Evolutionary conservation across 2,797 vertebrate species (phyloP), one percentile per base, ranked within the genome.

Genomic region (Aphelocoma californica): DNA sequence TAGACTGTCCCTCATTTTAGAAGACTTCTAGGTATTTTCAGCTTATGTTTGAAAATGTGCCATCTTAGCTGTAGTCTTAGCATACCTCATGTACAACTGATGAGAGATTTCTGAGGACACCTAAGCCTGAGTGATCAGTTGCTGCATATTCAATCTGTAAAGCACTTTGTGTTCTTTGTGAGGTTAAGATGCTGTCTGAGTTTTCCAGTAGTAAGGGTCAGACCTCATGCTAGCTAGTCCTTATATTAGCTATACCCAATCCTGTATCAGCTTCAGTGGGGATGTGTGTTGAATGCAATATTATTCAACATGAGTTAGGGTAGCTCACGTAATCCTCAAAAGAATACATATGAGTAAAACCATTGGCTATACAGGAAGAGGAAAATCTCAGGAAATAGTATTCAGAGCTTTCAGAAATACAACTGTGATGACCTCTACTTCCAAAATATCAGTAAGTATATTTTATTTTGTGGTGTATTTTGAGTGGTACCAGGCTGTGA

Each of bases 1-100:
- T 86, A 88, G 77, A 81, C 91, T 84, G 53, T 47, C 83, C 90
- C 83, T 85, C 7, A 6, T 85, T 94, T 95, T 86, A 91, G 86
- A 90, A 92, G 67, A n/a, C 48, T 70, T 60, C 57, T 75, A 70
- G 67, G 36, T 86, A 80, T 90, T 96, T 96, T 93, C 81, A 88
- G 62, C 44, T 60, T 73, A 38, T 75, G 48, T 84, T 94, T 92
- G 60, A 81, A 92, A 86, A 92, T 57, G 81, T 81, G 58, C 64
- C 42, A 54, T 82, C 34, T 95, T 92, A 73, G 45, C 83, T 77
- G 17, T 79, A 88, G 70, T 86, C 56, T 92, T 94, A 84, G 50
- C 72, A 64, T 66, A 83, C 74, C 75, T 89, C 58, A 42, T 31
- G 54, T 88, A 38, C 50, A 77, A 7, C 70, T 82, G 87, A 91